Conservation (phyloP, 2,113 vertebrate species). For the Platysteira castanea region DNA sequence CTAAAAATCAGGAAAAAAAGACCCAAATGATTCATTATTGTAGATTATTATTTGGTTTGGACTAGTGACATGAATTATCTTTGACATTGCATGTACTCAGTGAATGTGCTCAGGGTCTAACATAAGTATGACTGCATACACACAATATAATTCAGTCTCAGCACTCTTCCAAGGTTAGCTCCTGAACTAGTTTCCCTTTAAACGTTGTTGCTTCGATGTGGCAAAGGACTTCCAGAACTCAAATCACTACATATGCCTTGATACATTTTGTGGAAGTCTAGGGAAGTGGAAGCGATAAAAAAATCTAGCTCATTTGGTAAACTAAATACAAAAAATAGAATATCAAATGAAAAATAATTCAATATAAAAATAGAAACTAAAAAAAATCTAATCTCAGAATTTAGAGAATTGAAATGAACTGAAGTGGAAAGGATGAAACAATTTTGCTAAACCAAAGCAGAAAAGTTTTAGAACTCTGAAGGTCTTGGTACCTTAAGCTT, state of each 20-base stretch:
- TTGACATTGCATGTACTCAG: background rate
- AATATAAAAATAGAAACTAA: background rate
- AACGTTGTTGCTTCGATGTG: background rate
- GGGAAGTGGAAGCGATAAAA: background rate
- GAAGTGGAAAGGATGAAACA: background rate
- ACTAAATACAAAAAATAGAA: background rate
- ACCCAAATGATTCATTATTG: background rate
- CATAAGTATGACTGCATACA: background rate
- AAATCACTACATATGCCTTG: background rate
- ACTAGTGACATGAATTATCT: background rate
- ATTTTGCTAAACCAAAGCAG: background rate
- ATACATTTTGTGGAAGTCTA: background rate
- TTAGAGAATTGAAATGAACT: background rate
- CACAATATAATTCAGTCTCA: background rate
- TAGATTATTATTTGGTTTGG: background rate
- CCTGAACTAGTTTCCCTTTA: background rate
- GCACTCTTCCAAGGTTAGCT: background rate
- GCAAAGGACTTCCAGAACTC: background rate
- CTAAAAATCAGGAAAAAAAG: background rate
- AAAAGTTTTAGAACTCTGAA: background rate
- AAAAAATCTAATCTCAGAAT: too few relatives aligned
- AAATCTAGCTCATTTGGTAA: background rate
- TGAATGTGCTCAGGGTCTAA: background rate
- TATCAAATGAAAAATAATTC: background rate
- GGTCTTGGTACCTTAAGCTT: background rate